Percentiles rank a stretch among this genome's conserved stretches.
These are phyloP conservation scores for Phalera bucephala DNA, from an alignment of 2,888 invertebrate species.

Conservation along the genomic window DNA sequence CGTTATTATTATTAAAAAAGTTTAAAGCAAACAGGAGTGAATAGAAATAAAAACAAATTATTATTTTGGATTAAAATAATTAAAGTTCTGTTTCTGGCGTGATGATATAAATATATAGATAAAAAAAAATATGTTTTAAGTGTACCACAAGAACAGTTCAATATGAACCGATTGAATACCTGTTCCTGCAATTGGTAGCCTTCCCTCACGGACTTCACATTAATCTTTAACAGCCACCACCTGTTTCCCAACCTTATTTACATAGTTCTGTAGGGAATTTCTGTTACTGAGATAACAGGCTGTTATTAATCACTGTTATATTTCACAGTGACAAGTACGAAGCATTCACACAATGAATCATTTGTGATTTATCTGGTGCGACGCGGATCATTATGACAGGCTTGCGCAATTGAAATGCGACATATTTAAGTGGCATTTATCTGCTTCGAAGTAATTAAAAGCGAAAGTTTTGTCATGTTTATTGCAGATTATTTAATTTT, in stretches of 20 bases:
- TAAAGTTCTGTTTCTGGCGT: too few species aligned
- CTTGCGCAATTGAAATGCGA: slow-evolving; percentile 22
- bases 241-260: slow-evolving; percentile 3
- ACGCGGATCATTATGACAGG: slow-evolving; percentile 24
- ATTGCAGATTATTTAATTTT: neutral
- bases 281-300: slow-evolving; percentile 12
- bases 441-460: slow-evolving; percentile 15
- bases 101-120: too few species aligned
- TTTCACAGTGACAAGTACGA: slow-evolving; percentile 17
- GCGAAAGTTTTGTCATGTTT: slow-evolving; percentile 2
- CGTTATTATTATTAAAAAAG: too few species aligned
- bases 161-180: too few species aligned
- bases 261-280: slow-evolving; percentile 8
- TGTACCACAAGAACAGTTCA: too few species aligned
- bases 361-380: slow-evolving; percentile 31
- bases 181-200: too few species aligned
- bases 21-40: too few species aligned
- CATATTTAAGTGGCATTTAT: slow-evolving; percentile 11
- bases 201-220: too few species aligned
- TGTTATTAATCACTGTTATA: slow-evolving; percentile 29
- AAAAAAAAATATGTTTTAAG: too few species aligned
- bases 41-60: too few species aligned
- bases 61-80: too few species aligned
- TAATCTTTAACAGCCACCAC: too few species aligned
- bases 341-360: slow-evolving; percentile 34